Base-by-base conservation (phyloP, 2,888 invertebrate species). In the Tipula lateralis region DNA sequence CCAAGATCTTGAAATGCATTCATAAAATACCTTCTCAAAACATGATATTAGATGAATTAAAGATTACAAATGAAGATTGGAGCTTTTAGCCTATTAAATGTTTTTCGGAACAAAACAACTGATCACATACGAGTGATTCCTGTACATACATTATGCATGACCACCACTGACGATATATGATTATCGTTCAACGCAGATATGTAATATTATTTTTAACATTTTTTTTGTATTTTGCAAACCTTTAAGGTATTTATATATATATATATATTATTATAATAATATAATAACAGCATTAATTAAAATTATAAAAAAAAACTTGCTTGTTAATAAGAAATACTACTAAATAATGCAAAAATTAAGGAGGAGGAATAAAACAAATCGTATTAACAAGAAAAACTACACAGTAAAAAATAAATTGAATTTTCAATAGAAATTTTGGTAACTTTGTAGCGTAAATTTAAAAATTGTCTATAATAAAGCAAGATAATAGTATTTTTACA, bases 311-410 rank as follows among this genome's bases (percentile, higher is more conserved):
- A 44, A 44, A 44, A 66, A 66, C 66, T 66, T 24, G 66, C 19
- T 66, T 66, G 24, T 66, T 66, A 24, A 66, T 24, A 24, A 19
- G 66, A 66, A 66, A 66, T 66, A 66, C 66, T 66, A 66, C 66
- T 66, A 66, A 66, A 66, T 66, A 66, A 66, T 66, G 66, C 24
- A 66, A 66, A 66, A 19, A 0, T 44, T 44, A 44, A 44, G 66
- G 24, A 66, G 66, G 66, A 66, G 66, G 66, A 66, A 9, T 24
- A 24, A 24, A 66, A 66, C 66, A 24, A 12, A 82, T 30, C 12
- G 30, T 30, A 30, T 82, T 32, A 82, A 82, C 82, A 82, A 82
- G 82, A 82, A 82, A 82, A 82, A 82, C 82, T 82, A n/a, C n/a
- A n/a, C n/a, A n/a, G n/a, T n/a, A n/a, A n/a, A n/a, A n/a, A n/a